Evolutionary conservation across 1,140 invertebrate species (phyloP), one percentile per base, ranked within the genome.

Genomic region (Oncopeltus fasciatus): DNA sequence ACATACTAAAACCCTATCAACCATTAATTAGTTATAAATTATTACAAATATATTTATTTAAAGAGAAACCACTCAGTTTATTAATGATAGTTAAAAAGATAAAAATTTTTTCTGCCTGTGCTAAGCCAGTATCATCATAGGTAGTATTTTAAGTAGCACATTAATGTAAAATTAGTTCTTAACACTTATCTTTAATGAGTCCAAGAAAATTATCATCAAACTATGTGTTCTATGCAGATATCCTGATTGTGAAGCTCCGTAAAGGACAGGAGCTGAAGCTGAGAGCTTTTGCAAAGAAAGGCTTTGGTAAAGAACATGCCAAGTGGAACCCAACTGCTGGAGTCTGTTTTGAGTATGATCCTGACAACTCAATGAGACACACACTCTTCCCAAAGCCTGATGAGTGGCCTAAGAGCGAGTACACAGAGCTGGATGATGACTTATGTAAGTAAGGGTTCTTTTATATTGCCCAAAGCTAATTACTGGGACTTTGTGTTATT

Each of bases 271-370:
- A 98, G 73, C 71, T 99, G 14, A 98, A 97, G 73, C 76, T 99
- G 14, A 80, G 87, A 70, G 96, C 93, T 18, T 98, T 94, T 80
- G 97, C 95, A 0, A 81, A 84, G 67, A 72, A 70, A 72, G 88
- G 95, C 28, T 98, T 99, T 78, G 96, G 94, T 1, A 99, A 99
- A 74, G 97, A 99, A 73, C 97, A 99, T 78, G 96, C 97, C 1
- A 99, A 99, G 75, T 99, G 96, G 96, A 99, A 98, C 78, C 96
- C 96, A 14, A 99, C 96, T 1, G 90, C 90, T 66, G 94, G 94
- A 62, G 95, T 99, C 14, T 87, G 87, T 43, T 99, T 99, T 77
- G 96, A 99, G 76, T 99, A 99, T 80, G 97, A 99, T 77, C 97
- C 97, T 3, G 97, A 99, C 72, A 99, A 99, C 80, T 78, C 86